A percentile compares a stretch with the other conserved stretches of the same genome.
phyloP scores from a whole-genome alignment of 2,113 vertebrate genomes.

The Marmota flaviventris region DNA sequence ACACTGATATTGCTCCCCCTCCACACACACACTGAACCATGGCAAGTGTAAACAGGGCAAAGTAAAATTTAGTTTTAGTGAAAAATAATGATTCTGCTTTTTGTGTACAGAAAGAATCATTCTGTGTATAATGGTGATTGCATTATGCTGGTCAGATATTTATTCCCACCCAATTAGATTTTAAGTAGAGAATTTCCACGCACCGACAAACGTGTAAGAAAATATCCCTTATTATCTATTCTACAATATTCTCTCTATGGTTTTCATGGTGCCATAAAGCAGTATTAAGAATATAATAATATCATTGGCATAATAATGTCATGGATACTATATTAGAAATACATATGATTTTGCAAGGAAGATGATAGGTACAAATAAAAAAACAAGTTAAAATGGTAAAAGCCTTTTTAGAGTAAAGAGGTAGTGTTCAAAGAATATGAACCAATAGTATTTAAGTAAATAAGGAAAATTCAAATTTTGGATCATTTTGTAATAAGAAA shows the following conservation, averaged over 20 bases:
- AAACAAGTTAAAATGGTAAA: neutral
- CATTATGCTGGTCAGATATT: neutral
- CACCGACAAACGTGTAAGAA: neutral
- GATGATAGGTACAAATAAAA: neutral
- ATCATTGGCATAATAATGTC: neutral
- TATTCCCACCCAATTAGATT: neutral
- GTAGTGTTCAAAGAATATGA: slow-evolving; percentile 17
- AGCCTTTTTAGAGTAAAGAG: neutral
- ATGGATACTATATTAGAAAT: neutral
- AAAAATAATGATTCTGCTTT: neutral
- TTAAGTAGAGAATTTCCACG: neutral
- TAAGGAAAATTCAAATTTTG: neutral
- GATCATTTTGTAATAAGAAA: neutral
- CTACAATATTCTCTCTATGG: neutral
- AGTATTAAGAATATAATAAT: neutral
- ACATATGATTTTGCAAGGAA: neutral
- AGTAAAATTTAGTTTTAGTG: neutral
- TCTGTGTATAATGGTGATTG: neutral
- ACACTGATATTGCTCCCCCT: neutral
- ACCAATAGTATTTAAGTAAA: neutral
- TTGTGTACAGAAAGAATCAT: neutral
- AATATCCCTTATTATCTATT: neutral
- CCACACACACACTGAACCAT: neutral
- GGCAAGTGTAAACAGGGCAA: neutral
- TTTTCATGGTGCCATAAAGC: neutral